phyloP scores from a whole-genome alignment of 2,797 vertebrate species.

The Etheostoma nigrum region DNA sequence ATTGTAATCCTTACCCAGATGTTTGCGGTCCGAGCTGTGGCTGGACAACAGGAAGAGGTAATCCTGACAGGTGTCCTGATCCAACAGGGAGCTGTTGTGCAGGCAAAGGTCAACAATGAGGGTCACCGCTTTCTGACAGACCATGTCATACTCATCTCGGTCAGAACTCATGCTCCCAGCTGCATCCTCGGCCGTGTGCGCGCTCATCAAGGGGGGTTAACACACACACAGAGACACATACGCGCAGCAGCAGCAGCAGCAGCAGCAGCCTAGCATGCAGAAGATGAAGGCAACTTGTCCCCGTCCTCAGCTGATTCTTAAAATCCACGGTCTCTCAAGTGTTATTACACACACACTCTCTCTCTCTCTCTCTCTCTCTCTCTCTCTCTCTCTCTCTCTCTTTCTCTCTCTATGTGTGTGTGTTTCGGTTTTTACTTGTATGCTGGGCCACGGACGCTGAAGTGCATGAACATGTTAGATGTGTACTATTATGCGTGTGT shows the following conservation, averaged over 20 bases:
- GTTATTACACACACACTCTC: conserved; percentile 32
- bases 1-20: conserved; percentile 74
- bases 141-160: conserved; percentile 86
- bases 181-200: conserved; percentile 82
- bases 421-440: conserved; percentile 30
- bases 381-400: no score
- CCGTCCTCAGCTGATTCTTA: conserved; percentile 66
- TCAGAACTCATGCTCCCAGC: conserved; percentile 87
- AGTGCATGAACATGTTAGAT: conserved; percentile 32
- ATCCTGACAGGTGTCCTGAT: conserved; percentile 85
- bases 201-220: conserved; percentile 78
- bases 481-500: conserved; percentile 12
- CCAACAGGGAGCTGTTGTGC: conserved; percentile 84
- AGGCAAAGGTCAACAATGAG: conserved; percentile 88
- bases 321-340: conserved; percentile 56
- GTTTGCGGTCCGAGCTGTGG: conserved; percentile 74
- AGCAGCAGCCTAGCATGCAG: conserved; percentile 62
- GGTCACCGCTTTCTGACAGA: conserved; percentile 88
- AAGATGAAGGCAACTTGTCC: conserved; percentile 77
- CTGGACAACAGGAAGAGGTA: conserved; percentile 83
- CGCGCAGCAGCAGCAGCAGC: conserved; percentile 28
- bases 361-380: no score
- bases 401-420: conserved; percentile 1
- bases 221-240: conserved; percentile 53
- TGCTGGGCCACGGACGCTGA: conserved; percentile 29